Conservation (phyloP, 2,113 vertebrate genomes). For the Lanius collurio region DNA sequence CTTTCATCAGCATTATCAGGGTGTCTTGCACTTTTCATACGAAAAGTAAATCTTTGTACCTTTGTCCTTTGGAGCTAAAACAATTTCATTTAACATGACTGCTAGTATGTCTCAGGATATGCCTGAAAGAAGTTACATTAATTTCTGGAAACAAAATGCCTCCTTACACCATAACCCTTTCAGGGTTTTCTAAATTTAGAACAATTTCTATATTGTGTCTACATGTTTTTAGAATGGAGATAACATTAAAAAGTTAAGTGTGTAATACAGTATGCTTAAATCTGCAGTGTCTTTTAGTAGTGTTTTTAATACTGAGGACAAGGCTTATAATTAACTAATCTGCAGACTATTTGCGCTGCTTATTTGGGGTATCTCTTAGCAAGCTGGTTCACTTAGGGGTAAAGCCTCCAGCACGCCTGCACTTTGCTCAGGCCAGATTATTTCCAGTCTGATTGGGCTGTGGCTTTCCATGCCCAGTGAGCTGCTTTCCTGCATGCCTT, state of each 20-base stretch:
- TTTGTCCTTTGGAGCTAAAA: not conserved
- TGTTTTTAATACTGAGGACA: not conserved
- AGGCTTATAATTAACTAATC: not conserved
- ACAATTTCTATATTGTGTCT: not conserved
- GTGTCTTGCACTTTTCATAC: not conserved
- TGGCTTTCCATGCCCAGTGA: not conserved
- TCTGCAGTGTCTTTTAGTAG: not conserved
- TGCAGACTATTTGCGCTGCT: not conserved
- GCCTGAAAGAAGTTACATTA: not conserved
- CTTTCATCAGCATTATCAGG: not conserved
- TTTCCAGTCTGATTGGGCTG: not conserved
- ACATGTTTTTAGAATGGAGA: not conserved
- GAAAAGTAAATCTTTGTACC: not conserved
- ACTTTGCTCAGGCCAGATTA: not conserved
- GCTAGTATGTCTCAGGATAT: not conserved
- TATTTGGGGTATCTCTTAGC: not conserved
- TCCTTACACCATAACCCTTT: not conserved
- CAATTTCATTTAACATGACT: not conserved
- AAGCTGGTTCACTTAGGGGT: not conserved
- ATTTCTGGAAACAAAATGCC: conserved; percentile 12
- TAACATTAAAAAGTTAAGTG: not conserved
- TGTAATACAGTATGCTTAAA: not conserved
- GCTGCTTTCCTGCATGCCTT: not conserved
- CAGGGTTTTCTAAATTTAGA: not conserved
- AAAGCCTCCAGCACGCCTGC: not conserved